These are phyloP conservation scores for Pteromalus puparum DNA, from an alignment of 1,140 invertebrate genomes.

Conservation along the genomic window DNA sequence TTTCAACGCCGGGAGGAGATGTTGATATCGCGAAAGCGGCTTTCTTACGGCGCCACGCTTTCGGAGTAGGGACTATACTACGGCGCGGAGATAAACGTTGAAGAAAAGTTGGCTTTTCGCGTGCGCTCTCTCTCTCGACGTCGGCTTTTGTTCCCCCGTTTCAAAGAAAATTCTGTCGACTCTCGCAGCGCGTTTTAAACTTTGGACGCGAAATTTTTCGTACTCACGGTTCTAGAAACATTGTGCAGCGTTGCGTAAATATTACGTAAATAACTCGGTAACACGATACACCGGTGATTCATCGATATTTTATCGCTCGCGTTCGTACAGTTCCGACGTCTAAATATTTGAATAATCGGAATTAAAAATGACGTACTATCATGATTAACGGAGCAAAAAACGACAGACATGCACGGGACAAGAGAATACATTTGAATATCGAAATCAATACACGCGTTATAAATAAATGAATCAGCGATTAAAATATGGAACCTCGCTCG, in stretches of 20 bases:
- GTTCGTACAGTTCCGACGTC: neutral
- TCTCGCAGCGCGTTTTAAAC: neutral
- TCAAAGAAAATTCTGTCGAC: neutral
- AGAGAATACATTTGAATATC: slow-evolving; percentile 9
- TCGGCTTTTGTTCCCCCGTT: neutral
- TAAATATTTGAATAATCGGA: neutral
- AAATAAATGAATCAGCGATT: slow-evolving; percentile 28
- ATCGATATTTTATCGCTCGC: neutral
- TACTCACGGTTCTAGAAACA: neutral
- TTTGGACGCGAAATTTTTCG: neutral
- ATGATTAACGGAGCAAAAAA: slow-evolving; percentile 13
- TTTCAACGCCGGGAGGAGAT: slow-evolving; percentile 50
- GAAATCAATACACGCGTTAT: neutral
- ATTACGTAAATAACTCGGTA: neutral
- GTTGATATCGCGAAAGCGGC: slow-evolving; percentile 38
- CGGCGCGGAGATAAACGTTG: slow-evolving; percentile 14
- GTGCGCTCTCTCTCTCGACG: neutral
- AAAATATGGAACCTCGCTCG: neutral
- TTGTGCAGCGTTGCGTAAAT: neutral
- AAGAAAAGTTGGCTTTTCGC: slow-evolving; percentile 5
- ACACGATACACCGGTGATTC: neutral
- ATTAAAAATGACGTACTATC: neutral
- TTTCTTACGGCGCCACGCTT: neutral
- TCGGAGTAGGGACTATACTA: neutral
- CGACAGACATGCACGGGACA: no score